These are phyloP conservation scores for Elaphurus davidianus DNA, from an alignment of 2,113 vertebrate genomes.

Conservation along the genomic window DNA sequence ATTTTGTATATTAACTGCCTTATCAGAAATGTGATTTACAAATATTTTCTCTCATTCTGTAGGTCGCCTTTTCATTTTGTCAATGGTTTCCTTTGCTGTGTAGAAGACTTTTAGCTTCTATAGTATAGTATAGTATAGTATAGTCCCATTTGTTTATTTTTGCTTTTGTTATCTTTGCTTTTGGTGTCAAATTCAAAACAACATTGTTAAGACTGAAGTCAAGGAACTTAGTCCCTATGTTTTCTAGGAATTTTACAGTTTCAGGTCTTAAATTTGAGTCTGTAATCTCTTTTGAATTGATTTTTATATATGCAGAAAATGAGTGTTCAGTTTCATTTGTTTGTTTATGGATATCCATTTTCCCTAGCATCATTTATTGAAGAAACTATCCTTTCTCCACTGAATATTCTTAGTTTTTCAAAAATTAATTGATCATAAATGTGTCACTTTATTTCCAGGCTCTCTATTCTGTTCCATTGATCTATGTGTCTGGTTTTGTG, in stretches of 20 bases:
- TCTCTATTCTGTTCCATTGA: neutral
- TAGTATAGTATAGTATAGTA: neutral
- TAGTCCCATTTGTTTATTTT: neutral
- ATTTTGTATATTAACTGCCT: neutral
- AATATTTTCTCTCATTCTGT: neutral
- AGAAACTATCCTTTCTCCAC: neutral
- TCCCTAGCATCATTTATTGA: neutral
- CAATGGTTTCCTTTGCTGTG: neutral
- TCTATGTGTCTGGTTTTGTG: neutral
- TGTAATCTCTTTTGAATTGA: neutral
- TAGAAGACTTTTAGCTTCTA: neutral
- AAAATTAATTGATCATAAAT: neutral
- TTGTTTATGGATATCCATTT: neutral
- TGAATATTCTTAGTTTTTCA: neutral
- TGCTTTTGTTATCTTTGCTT: neutral
- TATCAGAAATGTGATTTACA: neutral
- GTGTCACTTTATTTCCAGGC: neutral
- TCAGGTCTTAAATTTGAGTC: neutral
- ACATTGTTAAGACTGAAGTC: neutral
- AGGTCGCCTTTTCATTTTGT: neutral
- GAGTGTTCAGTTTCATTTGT: neutral
- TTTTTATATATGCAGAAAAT: neutral
- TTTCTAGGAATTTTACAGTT: neutral
- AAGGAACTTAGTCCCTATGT: neutral
- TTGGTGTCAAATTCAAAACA: neutral